phyloP scores from a whole-genome alignment of 2,888 invertebrate species.

The Serripes groenlandicus region DNA sequence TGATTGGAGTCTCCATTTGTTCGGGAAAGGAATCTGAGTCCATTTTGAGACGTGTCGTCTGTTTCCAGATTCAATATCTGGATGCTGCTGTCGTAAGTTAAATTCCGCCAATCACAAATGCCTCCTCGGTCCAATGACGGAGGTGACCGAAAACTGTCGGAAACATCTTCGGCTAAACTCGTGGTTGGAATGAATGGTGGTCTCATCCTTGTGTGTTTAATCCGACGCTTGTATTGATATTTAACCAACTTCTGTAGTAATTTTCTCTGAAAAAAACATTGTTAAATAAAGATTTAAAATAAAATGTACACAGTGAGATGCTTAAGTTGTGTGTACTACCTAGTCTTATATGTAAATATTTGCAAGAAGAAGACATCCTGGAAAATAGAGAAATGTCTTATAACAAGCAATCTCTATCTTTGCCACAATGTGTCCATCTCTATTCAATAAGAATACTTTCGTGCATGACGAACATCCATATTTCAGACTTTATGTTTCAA shows the following conservation, averaged over 20 bases:
- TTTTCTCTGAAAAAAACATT: slow-evolving; percentile 7
- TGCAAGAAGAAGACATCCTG: too few relatives aligned
- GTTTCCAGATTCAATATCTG: slow-evolving; percentile 49
- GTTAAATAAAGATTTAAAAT: too few relatives aligned
- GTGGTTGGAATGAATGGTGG: not conserved
- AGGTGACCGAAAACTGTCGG: not conserved
- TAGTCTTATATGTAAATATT: too few relatives aligned
- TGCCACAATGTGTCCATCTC: too few relatives aligned
- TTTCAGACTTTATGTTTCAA: too few relatives aligned
- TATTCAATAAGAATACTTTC: too few relatives aligned
- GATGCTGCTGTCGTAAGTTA: slow-evolving; percentile 45
- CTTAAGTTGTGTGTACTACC: too few relatives aligned
- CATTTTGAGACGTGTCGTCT: slow-evolving; percentile 27
- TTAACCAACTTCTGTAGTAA: slow-evolving; percentile 1
- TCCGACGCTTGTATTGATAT: too few relatives aligned
- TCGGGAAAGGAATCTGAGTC: not conserved
- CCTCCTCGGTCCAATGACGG: slow-evolving; percentile 5
- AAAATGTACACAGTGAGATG: too few relatives aligned
- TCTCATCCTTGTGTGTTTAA: slow-evolving; percentile 11
- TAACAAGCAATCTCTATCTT: too few relatives aligned
- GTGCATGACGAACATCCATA: too few relatives aligned
- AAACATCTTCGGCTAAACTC: not conserved
- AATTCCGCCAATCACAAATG: slow-evolving; percentile 32
- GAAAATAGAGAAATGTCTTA: too few relatives aligned
- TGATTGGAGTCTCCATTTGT: not conserved